A percentile compares a stretch with the other conserved stretches of the same genome.
These are phyloP conservation scores for Corydoras maculifer DNA, from an alignment of 2,113 vertebrate genomes.

Conservation along the genomic window DNA sequence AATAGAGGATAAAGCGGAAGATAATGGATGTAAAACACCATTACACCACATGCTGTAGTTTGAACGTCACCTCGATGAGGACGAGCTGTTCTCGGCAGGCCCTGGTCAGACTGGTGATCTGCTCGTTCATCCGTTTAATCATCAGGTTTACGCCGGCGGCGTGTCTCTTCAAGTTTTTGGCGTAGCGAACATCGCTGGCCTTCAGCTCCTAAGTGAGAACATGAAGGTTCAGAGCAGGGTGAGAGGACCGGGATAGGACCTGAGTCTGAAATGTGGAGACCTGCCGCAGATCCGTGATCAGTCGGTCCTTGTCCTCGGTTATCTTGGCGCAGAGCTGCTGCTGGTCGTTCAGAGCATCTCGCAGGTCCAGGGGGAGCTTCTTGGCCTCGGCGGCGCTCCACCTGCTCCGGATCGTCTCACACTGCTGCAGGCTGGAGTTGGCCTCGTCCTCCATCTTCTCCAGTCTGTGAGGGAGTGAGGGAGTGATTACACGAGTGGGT, in stretches of 20 bases:
- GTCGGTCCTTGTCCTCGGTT: conserved; percentile 73
- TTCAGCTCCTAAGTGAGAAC: conserved; percentile 70
- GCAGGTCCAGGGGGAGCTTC: conserved; percentile 65
- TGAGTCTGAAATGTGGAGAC: conserved; percentile 47
- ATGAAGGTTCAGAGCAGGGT: neutral
- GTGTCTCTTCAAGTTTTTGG: conserved; percentile 74
- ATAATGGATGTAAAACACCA: too few relatives aligned
- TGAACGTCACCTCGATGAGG: conserved; percentile 65
- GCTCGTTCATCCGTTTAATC: conserved; percentile 76
- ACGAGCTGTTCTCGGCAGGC: conserved; percentile 66
- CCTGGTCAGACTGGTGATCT: conserved; percentile 62
- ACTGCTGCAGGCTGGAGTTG: conserved; percentile 60
- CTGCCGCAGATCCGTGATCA: conserved; percentile 74
- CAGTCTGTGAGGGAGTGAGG: conserved; percentile 41
- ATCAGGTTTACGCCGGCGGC: conserved; percentile 71
- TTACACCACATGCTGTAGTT: too few relatives aligned
- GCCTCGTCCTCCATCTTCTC: conserved; percentile 57
- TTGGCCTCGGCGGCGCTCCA: conserved; percentile 60
- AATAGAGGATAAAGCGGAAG: too few relatives aligned
- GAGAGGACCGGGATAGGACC: neutral
- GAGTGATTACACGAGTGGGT: too few relatives aligned
- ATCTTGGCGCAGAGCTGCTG: conserved; percentile 65
- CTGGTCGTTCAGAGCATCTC: conserved; percentile 66
- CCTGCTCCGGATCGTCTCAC: conserved; percentile 66
- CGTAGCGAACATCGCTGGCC: conserved; percentile 69